phyloP scores from a whole-genome alignment of 53 echinoderm and acorn worm genomes.

The Actinopyga echinites region DNA sequence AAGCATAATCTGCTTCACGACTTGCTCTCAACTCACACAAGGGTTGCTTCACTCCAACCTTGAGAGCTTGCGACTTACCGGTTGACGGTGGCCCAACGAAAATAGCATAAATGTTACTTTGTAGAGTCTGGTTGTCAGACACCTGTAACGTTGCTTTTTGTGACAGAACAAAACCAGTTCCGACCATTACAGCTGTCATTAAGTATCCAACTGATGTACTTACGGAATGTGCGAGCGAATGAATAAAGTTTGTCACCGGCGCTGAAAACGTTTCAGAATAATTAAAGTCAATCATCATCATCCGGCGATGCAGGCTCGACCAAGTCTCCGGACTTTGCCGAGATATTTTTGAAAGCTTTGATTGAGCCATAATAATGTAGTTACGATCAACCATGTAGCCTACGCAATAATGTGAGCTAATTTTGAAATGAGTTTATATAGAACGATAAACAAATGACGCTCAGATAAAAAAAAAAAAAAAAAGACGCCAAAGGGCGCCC shows the following conservation, averaged over 20 bases:
- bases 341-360: background rate
- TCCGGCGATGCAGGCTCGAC: slow-evolving; percentile 21
- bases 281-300: background rate
- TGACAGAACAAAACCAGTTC: background rate
- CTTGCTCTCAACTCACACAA: background rate
- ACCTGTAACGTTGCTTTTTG: too few relatives aligned
- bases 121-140: too few relatives aligned
- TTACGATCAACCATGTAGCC: too few relatives aligned
- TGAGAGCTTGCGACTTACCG: slow-evolving; percentile 38
- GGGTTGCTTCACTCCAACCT: slow-evolving; percentile 8
- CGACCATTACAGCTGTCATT: background rate
- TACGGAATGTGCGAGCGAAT: background rate
- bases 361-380: too few relatives aligned
- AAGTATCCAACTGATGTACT: slow-evolving; percentile 29
- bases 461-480: too few relatives aligned
- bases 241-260: slow-evolving; percentile 6
- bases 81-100: slow-evolving; percentile 39
- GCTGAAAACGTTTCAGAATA: background rate
- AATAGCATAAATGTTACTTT: slow-evolving; percentile 1
- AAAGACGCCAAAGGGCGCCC: too few relatives aligned
- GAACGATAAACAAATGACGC: too few relatives aligned
- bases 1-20: background rate
- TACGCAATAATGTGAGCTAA: too few relatives aligned
- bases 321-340: slow-evolving; percentile 28
- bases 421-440: too few relatives aligned